These are phyloP conservation scores for Crypturellus undulatus DNA, from an alignment of 2,113 vertebrate species.

Conservation along the genomic window DNA sequence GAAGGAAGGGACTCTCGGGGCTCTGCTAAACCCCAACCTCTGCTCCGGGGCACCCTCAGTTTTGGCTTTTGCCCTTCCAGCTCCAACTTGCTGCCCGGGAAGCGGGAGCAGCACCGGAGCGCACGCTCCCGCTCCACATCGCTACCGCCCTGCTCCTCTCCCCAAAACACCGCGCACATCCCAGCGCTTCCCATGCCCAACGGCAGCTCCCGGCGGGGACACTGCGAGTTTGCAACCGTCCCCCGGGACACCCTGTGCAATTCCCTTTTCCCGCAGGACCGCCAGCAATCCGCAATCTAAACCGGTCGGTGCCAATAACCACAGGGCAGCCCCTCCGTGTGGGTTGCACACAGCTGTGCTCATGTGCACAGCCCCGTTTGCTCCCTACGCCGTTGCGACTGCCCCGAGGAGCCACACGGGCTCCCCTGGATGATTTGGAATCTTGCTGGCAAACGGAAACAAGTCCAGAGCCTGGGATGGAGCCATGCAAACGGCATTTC, in stretches of 20 bases:
- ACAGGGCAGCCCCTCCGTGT: slow-evolving; percentile 34
- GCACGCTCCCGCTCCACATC: no score
- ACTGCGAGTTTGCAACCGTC: neutral
- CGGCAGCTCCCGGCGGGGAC: accelerated
- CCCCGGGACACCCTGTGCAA: neutral
- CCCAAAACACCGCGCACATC: accelerated
- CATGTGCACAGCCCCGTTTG: slow-evolving; percentile 41
- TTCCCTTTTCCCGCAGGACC: slow-evolving; percentile 66
- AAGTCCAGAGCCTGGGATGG: accelerated
- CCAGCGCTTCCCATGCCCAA: neutral
- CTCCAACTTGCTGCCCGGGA: neutral
- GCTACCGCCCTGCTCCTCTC: neutral
- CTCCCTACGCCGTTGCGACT: neutral
- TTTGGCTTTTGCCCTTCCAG: neutral
- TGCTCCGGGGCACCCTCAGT: neutral
- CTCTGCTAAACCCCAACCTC: neutral
- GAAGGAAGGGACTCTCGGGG: slow-evolving; percentile 23
- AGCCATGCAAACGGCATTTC: accelerated
- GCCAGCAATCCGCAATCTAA: slow-evolving; percentile 76
- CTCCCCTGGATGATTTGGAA: neutral
- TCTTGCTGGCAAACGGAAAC: neutral
- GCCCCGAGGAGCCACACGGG: accelerated
- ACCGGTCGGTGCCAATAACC: slow-evolving; percentile 78
- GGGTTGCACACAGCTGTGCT: slow-evolving; percentile 62
- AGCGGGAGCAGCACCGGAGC: accelerated